These are phyloP conservation scores for Tetramorium bicarinatum DNA, from an alignment of 2,888 invertebrate species.

Conservation along the genomic window DNA sequence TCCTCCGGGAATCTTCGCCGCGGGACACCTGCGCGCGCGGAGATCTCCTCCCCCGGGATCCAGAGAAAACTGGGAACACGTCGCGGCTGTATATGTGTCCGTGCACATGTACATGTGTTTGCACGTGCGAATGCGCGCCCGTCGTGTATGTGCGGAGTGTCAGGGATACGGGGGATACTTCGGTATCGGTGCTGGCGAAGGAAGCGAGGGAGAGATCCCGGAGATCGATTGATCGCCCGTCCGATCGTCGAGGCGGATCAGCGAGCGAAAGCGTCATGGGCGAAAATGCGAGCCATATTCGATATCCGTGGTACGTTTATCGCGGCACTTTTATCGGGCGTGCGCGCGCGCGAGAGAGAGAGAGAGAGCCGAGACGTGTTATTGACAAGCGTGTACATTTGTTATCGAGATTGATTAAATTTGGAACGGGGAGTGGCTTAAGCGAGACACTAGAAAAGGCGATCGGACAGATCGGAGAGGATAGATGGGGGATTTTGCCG, in stretches of 20 bases:
- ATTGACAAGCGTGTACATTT: conserved; percentile 69
- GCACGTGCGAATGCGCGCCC: conserved; percentile 32
- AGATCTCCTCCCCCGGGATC: conserved; percentile 67
- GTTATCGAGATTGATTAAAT: conserved; percentile 65
- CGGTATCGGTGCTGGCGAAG: conserved; percentile 32
- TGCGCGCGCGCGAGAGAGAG: background rate
- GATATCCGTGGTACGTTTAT: conserved; percentile 68
- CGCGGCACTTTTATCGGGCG: conserved; percentile 52
- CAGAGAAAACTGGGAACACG: conserved; percentile 56
- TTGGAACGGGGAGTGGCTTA: conserved; percentile 53
- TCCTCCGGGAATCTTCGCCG: conserved; percentile 78
- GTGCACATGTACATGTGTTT: background rate
- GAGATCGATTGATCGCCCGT: conserved; percentile 54
- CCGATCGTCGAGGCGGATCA: conserved; percentile 49
- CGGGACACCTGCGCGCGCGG: conserved; percentile 77
- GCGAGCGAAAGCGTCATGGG: conserved; percentile 37
- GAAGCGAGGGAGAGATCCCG: conserved; percentile 48
- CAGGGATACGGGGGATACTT: conserved; percentile 38
- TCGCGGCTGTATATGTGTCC: background rate
- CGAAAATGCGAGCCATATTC: conserved; percentile 68
- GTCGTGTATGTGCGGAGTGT: conserved; percentile 1
- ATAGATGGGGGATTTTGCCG: conserved; percentile 30
- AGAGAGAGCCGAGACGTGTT: conserved; percentile 61
- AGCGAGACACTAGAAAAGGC: conserved; percentile 58
- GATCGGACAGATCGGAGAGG: conserved; percentile 55